Evolutionary conservation across 2,113 vertebrate species (phyloP), one percentile per base, ranked within the genome.

Genomic region (mouse (Mus musculus)): DNA sequence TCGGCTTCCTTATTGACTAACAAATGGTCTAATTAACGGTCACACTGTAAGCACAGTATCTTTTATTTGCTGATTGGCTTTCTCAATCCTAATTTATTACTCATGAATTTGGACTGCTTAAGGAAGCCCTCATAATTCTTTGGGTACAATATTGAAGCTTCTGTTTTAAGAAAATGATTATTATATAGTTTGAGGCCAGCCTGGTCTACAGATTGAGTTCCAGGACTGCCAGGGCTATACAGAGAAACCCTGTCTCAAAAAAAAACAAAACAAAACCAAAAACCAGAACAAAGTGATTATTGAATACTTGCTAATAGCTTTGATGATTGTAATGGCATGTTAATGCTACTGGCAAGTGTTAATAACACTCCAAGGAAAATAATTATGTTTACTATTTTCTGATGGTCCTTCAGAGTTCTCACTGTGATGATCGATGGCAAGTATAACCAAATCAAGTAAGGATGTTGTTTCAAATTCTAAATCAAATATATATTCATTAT

Each of bases 21-120:
- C 67, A 19, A 61, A 33, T 72, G 84, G 67, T 92, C 14, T 12
- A 77, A 33, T 72, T 30, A 73, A 33, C 61, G 85, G 54, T 91
- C 78, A 91, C 8, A 87, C 10, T 24, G 36, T 24, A 39, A 24
- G 52, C 42, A 76, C 28, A 30, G 46, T 72, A 49, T 14, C 7
- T 94, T 91, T 92, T 91, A 63, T 88, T 96, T 89, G 78, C 30
- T 75, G 16, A 36, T 73, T 91, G 54, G n/a, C n/a, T 78, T 82
- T 78, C 78, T 5, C 12, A 71, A 49, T 7, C n/a, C 19, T 33
- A 81, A 63, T 20, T 39, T 72, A 91, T 17, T 36, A 63, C 39
- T 90, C 52, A 82, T 39, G 52, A 46, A 67, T 91, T 84, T 39
- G 8, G 36, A 30, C 69, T 36, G 0, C 19, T 71, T 85, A 49